phyloP scores from a whole-genome alignment of 1,140 invertebrate species.

The Lasioglossum baleicum region DNA sequence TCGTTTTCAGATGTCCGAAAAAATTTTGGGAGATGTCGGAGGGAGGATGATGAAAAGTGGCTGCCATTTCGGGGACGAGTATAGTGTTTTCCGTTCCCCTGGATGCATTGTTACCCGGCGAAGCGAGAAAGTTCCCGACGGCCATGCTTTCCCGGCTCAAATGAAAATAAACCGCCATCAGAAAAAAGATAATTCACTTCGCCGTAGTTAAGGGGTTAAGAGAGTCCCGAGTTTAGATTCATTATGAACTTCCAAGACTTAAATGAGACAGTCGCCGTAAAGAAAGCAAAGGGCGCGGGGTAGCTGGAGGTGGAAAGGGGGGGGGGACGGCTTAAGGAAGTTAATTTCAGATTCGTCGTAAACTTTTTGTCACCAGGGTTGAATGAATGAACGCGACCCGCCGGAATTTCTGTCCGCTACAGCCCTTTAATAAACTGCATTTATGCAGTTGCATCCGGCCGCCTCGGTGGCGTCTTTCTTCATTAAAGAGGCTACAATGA shows the following conservation, averaged over 20 bases:
- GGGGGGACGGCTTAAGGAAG: neutral
- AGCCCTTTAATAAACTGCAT: neutral
- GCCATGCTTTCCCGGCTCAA: constrained; percentile 2
- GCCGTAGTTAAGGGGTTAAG: constrained; percentile 26
- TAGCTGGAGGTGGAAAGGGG: neutral
- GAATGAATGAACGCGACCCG: constrained; percentile 14
- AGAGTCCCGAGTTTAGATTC: constrained; percentile 36
- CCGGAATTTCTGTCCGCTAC: neutral
- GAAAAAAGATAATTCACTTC: constrained; percentile 36
- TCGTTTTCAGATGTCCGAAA: no score
- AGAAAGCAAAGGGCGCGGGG: constrained; percentile 11
- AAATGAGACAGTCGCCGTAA: constrained; percentile 36
- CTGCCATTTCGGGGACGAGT: neutral
- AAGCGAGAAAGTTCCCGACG: constrained; percentile 6
- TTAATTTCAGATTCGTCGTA: constrained; percentile 32
- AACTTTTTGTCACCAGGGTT: constrained; percentile 16
- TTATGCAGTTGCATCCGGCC: neutral
- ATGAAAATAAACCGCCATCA: constrained; percentile 30
- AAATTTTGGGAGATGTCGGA: neutral
- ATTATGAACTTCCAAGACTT: constrained; percentile 42
- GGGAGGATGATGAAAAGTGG: neutral
- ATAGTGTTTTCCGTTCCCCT: no score
- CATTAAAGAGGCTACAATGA: neutral
- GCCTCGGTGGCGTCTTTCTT: neutral
- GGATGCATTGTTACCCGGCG: no score